A percentile compares a stretch with the other conserved stretches of the same genome.
Conservation (phyloP, 2,797 vertebrate species). For the Anableps anableps region DNA sequence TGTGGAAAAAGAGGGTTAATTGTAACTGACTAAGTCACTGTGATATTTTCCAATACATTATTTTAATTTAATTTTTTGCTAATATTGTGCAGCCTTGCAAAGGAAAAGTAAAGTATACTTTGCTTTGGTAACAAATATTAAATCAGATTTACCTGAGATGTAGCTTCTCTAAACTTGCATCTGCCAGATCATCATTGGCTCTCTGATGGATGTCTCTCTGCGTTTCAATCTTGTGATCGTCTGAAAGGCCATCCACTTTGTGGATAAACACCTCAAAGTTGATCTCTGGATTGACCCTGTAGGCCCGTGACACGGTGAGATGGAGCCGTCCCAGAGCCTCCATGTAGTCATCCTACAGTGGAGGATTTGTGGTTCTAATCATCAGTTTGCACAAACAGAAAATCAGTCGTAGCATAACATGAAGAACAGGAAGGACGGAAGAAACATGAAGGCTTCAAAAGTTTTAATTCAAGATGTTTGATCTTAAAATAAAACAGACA, state of each 20-base stretch:
- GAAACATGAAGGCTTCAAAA: background rate
- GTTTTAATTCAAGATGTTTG: background rate
- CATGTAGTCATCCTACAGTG: slow-evolving; percentile 94
- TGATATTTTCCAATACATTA: background rate
- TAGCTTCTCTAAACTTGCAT: slow-evolving; percentile 97
- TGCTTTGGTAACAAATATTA: background rate
- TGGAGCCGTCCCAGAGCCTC: slow-evolving; percentile 96
- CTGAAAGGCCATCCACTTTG: slow-evolving; percentile 98
- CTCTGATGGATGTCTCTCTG: slow-evolving; percentile 99
- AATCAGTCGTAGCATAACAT: background rate
- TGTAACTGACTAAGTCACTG: background rate
- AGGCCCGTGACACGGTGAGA: slow-evolving; percentile 97
- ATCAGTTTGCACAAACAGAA: background rate
- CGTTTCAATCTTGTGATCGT: slow-evolving; percentile 99
- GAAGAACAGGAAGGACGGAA: background rate
- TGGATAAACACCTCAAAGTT: slow-evolving; percentile 99
- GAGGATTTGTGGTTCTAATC: slow-evolving; percentile 4
- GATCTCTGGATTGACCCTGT: slow-evolving; percentile 98
- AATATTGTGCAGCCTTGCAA: background rate
- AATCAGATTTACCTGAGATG: slow-evolving; percentile 89
- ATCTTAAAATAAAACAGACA: background rate
- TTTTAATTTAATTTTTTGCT: background rate
- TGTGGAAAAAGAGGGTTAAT: background rate
- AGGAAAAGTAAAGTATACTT: background rate
- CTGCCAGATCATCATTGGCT: slow-evolving; percentile 97